Evolutionary conservation across 2,888 invertebrate species (phyloP).

Genomic region (Altica lythri): DNA sequence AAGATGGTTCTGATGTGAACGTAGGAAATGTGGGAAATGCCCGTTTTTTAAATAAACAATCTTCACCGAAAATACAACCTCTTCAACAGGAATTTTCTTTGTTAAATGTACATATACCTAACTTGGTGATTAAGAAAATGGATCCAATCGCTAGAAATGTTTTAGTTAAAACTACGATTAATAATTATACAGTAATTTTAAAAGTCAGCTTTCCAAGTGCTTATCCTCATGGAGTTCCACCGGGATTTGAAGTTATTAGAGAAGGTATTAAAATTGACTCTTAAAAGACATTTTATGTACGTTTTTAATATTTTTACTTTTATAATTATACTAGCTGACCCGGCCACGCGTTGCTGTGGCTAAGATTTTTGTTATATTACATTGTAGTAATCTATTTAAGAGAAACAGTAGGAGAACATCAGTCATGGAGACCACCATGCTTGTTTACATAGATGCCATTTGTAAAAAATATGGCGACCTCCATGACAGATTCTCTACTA

Average conservation of each 20-base stretch:
- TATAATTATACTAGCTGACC: no score
- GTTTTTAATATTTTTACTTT: no score
- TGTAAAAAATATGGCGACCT: no score
- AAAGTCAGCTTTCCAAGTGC: slow-evolving; percentile 72
- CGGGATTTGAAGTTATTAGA: slow-evolving; percentile 69
- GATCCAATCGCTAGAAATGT: slow-evolving; percentile 62
- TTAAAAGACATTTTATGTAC: no score
- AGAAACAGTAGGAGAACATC: no score
- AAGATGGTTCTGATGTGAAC: slow-evolving; percentile 33
- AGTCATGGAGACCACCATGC: no score
- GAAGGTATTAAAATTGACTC: no score
- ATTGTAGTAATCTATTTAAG: no score
- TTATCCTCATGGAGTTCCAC: slow-evolving; percentile 72
- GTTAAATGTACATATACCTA: slow-evolving; percentile 75
- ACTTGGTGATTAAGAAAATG: slow-evolving; percentile 66
- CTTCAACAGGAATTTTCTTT: slow-evolving; percentile 78
- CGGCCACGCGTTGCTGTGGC: no score
- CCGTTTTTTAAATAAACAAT: slow-evolving; percentile 39
- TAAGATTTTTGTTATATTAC: no score
- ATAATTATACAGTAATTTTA: slow-evolving; percentile 62
- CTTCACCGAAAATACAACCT: slow-evolving; percentile 61
- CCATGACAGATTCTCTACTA: no score
- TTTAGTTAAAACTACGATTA: slow-evolving; percentile 62
- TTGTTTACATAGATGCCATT: no score
- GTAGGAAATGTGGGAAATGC: slow-evolving; percentile 29